These are phyloP conservation scores for Microcebus griseorufus DNA, from an alignment of 2,113 vertebrate genomes.

Conservation along the genomic window DNA sequence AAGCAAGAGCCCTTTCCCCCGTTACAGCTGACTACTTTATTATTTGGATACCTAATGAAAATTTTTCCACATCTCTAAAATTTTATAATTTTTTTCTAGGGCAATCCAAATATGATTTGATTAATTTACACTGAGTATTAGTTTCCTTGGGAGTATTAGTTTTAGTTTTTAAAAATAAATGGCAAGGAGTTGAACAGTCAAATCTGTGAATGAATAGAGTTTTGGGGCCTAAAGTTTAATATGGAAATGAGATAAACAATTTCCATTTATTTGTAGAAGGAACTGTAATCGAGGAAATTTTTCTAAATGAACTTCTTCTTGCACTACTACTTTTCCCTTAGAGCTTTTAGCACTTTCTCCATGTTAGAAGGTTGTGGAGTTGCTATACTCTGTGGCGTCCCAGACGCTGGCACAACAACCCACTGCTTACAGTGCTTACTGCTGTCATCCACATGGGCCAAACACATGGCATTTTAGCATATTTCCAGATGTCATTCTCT, in stretches of 20 bases:
- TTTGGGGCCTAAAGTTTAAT: not conserved
- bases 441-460: constrained; percentile 29
- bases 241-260: not conserved
- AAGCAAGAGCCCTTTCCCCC: not conserved
- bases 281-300: not conserved
- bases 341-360: constrained; percentile 24
- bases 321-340: not conserved
- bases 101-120: not conserved
- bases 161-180: not conserved
- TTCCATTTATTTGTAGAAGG: constrained; percentile 28
- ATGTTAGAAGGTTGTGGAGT: not conserved
- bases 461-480: constrained; percentile 52
- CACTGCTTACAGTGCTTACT: constrained; percentile 45
- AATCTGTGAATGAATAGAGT: not conserved
- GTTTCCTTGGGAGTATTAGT: not conserved
- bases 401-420: constrained; percentile 3
- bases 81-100: not conserved
- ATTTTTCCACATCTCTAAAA: not conserved
- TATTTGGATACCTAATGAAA: not conserved
- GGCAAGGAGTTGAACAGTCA: constrained; percentile 27
- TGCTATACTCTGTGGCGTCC: not conserved
- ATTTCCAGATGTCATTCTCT: constrained; percentile 73
- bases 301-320: constrained; percentile 21
- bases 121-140: not conserved
- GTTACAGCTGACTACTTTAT: not conserved